Conservation (phyloP, 2,113 vertebrate genomes). For the Electrona antarctica region DNA sequence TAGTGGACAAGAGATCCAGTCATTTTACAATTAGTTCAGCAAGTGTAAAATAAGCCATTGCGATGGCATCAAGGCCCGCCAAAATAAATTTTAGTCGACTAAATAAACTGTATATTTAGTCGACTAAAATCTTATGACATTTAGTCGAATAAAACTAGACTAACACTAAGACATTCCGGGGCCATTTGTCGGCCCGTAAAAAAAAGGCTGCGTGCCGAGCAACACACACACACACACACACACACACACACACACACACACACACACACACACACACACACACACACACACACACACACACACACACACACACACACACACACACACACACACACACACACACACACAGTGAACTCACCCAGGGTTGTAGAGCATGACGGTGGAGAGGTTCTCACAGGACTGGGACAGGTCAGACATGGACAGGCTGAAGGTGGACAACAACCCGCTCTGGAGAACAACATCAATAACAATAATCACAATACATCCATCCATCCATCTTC, state of each 20-base stretch:
- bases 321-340: not conserved
- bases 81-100: too few species aligned
- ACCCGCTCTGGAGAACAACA: slow-evolving; percentile 67
- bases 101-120: too few species aligned
- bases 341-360: slow-evolving; percentile 81
- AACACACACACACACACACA: not conserved
- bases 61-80: too few species aligned
- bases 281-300: not conserved
- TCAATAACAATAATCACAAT: not conserved
- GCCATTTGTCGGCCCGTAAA: too few species aligned
- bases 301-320: slow-evolving; percentile 6
- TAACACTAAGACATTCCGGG: too few species aligned
- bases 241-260: slow-evolving; percentile 4
- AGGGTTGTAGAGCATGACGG: slow-evolving; percentile 97
- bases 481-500: too few species aligned
- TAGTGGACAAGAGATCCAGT: too few species aligned
- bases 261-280: not conserved
- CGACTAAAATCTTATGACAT: too few species aligned
- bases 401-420: slow-evolving; percentile 97
- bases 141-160: too few species aligned
- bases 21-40: too few species aligned
- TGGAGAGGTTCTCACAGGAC: slow-evolving; percentile 95
- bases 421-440: slow-evolving; percentile 91
- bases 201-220: too few species aligned
- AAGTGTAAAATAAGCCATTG: too few species aligned